Base-by-base conservation (phyloP, 2,888 invertebrate genomes). In the Melanchra persicariae region DNA sequence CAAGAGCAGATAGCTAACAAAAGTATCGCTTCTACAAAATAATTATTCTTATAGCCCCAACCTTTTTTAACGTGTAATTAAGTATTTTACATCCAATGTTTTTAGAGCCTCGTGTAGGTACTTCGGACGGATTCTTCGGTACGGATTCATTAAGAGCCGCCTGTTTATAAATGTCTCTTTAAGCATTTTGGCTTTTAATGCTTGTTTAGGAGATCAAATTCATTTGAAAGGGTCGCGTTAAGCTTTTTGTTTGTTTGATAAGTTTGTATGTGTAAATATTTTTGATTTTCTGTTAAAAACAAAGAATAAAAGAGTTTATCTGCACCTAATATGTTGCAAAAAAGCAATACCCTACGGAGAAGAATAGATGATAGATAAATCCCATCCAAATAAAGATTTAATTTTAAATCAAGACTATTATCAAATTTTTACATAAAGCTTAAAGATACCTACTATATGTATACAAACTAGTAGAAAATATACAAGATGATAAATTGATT, bases 11-110 rank as follows among this genome's bases (percentile, higher is more conserved):
- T 22, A 57, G 7, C 37, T 57, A 49, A 55, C 34, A 49, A 47
- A 47, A 77, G 34, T 77, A 70, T 77, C 34, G 17, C 74, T 19
- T 74, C 77, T 49, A 77, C 47, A 45, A 73, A 76, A 43, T 59
- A 74, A 80, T 43, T 77, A 60, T 49, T 77, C 60, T 77, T 78
- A 37, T 19, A 71, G 71, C 79, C 66, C 47, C 12, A 57, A 74
- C 65, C 77, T 81, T 83, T 87, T 77, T 90, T 86, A 45, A 84
- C 85, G 71, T 71, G 64, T 82, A 86, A 88, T 87, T 86, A 88
- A 86, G 82, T 84, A 79, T 79, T 87, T 86, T 81, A 84, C 52
- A 75, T 74, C 64, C 67, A 78, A 84, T 83, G 76, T 84, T 84
- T 80, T 69, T 70, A 79, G 65, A 59, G 55, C 51, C 64, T 57